Conservation (phyloP, 2,113 vertebrate species). For the Galbula dea region DNA sequence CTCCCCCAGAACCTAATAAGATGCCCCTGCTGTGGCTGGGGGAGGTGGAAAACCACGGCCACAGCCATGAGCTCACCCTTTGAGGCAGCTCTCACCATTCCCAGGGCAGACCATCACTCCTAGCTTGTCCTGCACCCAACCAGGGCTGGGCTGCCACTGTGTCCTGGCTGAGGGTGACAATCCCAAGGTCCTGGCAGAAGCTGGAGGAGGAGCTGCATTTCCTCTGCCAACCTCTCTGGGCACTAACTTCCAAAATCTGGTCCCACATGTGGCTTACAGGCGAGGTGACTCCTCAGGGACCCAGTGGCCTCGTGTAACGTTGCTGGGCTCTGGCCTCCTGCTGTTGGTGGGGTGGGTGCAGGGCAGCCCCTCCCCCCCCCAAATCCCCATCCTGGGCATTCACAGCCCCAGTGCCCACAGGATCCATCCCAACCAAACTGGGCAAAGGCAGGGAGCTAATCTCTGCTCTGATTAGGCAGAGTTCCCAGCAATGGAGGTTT, state of each 20-base stretch:
- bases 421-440: not conserved
- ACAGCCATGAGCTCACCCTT: rapidly evolving
- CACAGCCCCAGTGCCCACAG: rapidly evolving
- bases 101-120: not conserved
- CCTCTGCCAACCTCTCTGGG: rapidly evolving
- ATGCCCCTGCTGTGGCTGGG: not conserved
- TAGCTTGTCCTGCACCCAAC: not conserved
- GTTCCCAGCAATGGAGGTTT: slow-evolving; percentile 50
- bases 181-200: not conserved
- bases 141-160: rapidly evolving
- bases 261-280: rapidly evolving
- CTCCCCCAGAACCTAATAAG: slow-evolving; percentile 25
- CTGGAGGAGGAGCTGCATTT: not conserved
- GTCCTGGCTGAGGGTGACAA: rapidly evolving
- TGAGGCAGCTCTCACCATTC: rapidly evolving
- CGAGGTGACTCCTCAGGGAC: rapidly evolving
- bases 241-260: rapidly evolving
- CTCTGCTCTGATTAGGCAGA: slow-evolving; percentile 36
- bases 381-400: rapidly evolving
- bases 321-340: not conserved
- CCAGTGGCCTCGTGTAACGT: rapidly evolving
- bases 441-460: not conserved
- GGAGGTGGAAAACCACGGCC: not conserved
- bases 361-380: not conserved
- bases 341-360: rapidly evolving